phyloP scores from a whole-genome alignment of 2,888 invertebrate species.

The Xestia c-nigrum region DNA sequence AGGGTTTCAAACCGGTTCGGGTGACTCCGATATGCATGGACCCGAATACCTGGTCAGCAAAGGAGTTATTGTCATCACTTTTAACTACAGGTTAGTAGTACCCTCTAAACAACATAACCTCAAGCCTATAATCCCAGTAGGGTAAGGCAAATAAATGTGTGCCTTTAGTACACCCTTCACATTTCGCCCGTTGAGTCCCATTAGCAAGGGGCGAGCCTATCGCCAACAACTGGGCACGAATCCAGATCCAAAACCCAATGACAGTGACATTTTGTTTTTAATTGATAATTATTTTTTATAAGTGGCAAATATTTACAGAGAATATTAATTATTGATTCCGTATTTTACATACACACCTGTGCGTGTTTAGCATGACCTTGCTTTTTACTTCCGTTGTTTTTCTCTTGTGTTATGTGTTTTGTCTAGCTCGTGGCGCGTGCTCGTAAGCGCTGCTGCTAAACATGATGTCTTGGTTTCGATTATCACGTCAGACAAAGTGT shows the following conservation, averaged over 20 bases:
- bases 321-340: background rate
- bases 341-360: background rate
- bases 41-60: slow-evolving; percentile 72
- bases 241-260: background rate
- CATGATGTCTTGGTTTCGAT: background rate
- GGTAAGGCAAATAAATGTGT: background rate
- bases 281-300: background rate
- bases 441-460: background rate
- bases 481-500: background rate
- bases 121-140: background rate
- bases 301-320: background rate
- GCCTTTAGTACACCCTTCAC: background rate
- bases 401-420: background rate
- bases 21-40: slow-evolving; percentile 69
- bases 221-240: background rate
- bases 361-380: background rate
- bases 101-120: background rate
- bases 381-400: background rate
- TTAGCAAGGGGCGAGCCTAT: background rate
- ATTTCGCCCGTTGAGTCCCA: background rate
- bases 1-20: slow-evolving; percentile 71
- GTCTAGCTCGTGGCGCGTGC: background rate
- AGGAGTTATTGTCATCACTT: slow-evolving; percentile 72
- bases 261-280: background rate
- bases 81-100: slow-evolving; percentile 71